Base-by-base conservation (phyloP, 2,888 invertebrate species). In the Colletes collaris region DNA sequence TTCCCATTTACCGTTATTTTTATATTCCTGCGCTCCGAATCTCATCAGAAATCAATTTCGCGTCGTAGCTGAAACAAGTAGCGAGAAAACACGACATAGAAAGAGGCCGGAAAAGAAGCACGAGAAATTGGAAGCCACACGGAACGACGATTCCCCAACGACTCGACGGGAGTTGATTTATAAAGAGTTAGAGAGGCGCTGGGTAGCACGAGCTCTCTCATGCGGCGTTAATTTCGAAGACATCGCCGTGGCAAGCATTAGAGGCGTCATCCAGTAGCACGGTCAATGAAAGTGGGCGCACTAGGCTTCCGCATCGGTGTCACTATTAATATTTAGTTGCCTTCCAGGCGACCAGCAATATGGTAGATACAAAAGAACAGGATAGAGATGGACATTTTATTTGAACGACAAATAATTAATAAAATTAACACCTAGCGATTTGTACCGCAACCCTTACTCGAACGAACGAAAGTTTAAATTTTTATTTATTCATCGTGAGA, bases 251-350 rank as follows among this genome's bases (percentile, higher is more conserved):
- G 62, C 69, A 46, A 13, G 78, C 83, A 80, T 82, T 77, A 77
- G 77, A 63, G 72, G 79, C 77, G 50, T 84, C 76, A 37, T 72
- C 73, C 79, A 50, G 72, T 53, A 63, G 67, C 74, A 8, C 67
- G 44, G 27, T 56, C 79, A 67, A 78, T 69, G 72, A 58, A 44
- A 56, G 58, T 55, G 63, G 73, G 60, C 52, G 65, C 74, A 53
- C 71, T 56, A 55, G 62, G 52, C 55, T 62, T 53, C 69, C 60
- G 49, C 60, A 46, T 44, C 68, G 40, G 56, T 73, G 76, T 81
- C 59, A 67, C 81, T 86, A 76, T 86, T 86, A 86, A 79, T 86
- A 86, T 85, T 85, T 85, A 77, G 79, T 60, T 56, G 71, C 64
- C 44, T 40, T 67, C 56, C 60, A 66, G 65, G 64, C 83, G 76